These are phyloP conservation scores for Mythimna impura DNA, from an alignment of 2,888 invertebrate species.

Conservation along the genomic window DNA sequence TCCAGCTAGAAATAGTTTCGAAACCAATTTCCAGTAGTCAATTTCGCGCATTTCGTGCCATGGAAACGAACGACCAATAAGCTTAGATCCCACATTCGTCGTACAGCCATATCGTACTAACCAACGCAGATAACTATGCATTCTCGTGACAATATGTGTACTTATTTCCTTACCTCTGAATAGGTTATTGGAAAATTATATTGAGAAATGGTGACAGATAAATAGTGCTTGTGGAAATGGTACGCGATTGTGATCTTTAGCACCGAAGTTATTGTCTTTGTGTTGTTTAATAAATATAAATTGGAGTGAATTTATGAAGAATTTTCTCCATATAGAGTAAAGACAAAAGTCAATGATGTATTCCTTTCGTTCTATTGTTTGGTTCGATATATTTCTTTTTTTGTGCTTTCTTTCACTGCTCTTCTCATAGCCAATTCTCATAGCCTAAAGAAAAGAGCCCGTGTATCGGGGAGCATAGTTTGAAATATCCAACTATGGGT, in stretches of 20 bases:
- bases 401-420: too few relatives aligned
- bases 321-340: background rate
- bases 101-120: conserved; percentile 38
- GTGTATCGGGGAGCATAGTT: too few relatives aligned
- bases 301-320: conserved; percentile 33
- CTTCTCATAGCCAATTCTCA: too few relatives aligned
- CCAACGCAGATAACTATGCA: conserved; percentile 50
- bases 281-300: conserved; percentile 47
- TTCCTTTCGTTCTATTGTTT: background rate
- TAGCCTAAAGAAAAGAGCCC: too few relatives aligned
- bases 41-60: conserved; percentile 62
- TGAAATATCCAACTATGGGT: too few relatives aligned
- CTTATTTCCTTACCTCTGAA: conserved; percentile 54
- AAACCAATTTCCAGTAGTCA: conserved; percentile 62
- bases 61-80: conserved; percentile 65
- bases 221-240: conserved; percentile 65
- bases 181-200: conserved; percentile 70
- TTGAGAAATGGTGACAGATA: conserved; percentile 67
- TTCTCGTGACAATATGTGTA: conserved; percentile 55
- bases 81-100: conserved; percentile 53
- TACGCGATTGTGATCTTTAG: conserved; percentile 61
- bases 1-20: conserved; percentile 45
- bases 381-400: background rate
- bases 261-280: conserved; percentile 45
- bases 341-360: conserved; percentile 9